Conservation (phyloP, 2,113 vertebrate species). For the Garra rufa region DNA sequence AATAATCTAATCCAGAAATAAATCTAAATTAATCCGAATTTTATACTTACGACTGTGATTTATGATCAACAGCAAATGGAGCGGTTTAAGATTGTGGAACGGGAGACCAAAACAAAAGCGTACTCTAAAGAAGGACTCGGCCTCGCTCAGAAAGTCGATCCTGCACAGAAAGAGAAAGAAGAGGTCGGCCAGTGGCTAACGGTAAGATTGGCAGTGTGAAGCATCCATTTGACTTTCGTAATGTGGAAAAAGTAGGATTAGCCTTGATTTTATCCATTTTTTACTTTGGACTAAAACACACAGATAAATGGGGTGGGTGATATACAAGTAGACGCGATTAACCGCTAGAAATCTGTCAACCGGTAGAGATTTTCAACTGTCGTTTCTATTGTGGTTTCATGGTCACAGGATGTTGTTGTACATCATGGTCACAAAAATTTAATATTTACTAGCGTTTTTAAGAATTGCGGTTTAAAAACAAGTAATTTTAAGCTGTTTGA, state of each 20-base stretch:
- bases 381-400: too few relatives aligned
- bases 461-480: too few relatives aligned
- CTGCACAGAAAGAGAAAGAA: slow-evolving; percentile 90
- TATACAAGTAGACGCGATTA: too few relatives aligned
- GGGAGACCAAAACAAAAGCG: slow-evolving; percentile 93
- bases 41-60: neutral
- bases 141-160: slow-evolving; percentile 89
- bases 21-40: neutral
- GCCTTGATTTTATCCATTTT: neutral
- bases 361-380: too few relatives aligned
- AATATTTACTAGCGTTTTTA: too few relatives aligned
- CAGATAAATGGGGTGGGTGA: too few relatives aligned
- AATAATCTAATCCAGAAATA: neutral
- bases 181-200: slow-evolving; percentile 91
- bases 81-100: slow-evolving; percentile 90
- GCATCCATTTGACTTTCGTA: neutral
- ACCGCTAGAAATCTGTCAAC: too few relatives aligned
- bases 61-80: slow-evolving; percentile 87
- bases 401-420: too few relatives aligned
- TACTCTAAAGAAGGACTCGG: slow-evolving; percentile 92
- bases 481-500: too few relatives aligned
- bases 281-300: neutral
- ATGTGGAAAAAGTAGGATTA: neutral
- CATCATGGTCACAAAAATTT: too few relatives aligned
- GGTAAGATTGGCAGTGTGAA: slow-evolving; percentile 59